These are phyloP conservation scores for Theristus sp. DNA, from an alignment of 2,888 invertebrate species.

Conservation along the genomic window DNA sequence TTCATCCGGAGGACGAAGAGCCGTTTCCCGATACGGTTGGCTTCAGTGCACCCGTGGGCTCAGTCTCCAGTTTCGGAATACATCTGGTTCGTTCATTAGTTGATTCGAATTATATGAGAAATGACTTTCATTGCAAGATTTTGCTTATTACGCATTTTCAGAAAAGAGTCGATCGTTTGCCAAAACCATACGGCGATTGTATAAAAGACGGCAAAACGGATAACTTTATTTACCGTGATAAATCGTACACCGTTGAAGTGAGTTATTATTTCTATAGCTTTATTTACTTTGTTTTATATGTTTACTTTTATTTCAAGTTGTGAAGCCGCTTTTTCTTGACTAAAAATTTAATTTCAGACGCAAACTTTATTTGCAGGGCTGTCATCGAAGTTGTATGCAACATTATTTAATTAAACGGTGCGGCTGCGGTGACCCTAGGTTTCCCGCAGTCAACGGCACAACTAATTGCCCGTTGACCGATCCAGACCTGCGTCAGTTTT, in stretches of 20 bases:
- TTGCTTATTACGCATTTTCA: no score
- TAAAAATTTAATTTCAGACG: no score
- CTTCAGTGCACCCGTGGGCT: conserved; percentile 26
- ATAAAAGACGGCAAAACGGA: conserved; percentile 18
- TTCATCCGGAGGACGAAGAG: conserved; percentile 19
- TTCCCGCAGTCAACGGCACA: conserved; percentile 14
- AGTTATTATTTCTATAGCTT: no score
- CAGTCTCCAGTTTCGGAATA: conserved; percentile 23
- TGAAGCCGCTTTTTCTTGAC: no score
- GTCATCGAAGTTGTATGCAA: conserved; percentile 23
- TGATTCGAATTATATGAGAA: background rate
- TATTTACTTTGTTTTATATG: no score
- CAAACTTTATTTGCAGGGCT: conserved; percentile 15
- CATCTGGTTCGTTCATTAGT: conserved; percentile 10
- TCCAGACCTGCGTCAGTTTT: conserved; percentile 13
- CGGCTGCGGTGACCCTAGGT: conserved; percentile 26
- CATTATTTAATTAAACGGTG: conserved; percentile 16
- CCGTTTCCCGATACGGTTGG: conserved; percentile 26
- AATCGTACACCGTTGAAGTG: conserved; percentile 22
- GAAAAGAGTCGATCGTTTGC: conserved; percentile 23
- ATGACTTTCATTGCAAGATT: background rate
- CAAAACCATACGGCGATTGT: conserved; percentile 25
- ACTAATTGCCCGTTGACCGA: conserved; percentile 22
- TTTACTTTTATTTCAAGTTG: no score
- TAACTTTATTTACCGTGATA: conserved; percentile 20